phyloP scores from a whole-genome alignment of 1,140 invertebrate species.

The Drosophila kepulauana region DNA sequence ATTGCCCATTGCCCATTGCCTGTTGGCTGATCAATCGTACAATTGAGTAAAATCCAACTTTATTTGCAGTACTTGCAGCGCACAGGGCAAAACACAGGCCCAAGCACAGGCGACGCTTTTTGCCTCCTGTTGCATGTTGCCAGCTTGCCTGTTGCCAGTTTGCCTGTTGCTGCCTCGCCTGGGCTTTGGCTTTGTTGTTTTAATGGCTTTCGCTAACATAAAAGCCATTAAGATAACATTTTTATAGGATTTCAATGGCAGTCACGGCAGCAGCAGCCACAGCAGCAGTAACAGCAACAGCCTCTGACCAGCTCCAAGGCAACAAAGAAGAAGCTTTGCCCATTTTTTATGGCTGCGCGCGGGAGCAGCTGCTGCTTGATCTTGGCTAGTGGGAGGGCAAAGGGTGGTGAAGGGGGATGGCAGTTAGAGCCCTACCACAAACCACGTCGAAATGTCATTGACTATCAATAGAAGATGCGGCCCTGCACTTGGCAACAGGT shows the following conservation, averaged over 20 bases:
- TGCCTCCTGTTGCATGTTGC: constrained; percentile 50
- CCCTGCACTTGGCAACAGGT: constrained; percentile 62
- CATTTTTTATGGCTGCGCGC: constrained; percentile 72
- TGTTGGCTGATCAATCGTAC: constrained; percentile 79
- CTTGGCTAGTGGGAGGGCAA: not conserved
- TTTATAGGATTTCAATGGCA: constrained; percentile 84
- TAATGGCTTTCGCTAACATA: constrained; percentile 84
- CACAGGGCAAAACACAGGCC: constrained; percentile 47
- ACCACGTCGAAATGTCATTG: constrained; percentile 82
- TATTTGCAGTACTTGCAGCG: constrained; percentile 76
- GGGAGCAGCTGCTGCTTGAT: constrained; percentile 35
- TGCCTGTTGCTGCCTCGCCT: constrained; percentile 43
- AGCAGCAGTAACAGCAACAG: constrained; percentile 34
- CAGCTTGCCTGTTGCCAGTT: constrained; percentile 42
- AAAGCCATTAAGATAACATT: constrained; percentile 85
- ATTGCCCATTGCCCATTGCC: constrained; percentile 52
- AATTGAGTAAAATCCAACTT: constrained; percentile 82
- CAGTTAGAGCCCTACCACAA: constrained; percentile 67
- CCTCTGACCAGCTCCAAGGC: constrained; percentile 35
- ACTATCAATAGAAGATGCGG: constrained; percentile 81
- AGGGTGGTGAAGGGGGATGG: not conserved
- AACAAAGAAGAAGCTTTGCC: constrained; percentile 80
- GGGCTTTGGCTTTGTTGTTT: constrained; percentile 74
- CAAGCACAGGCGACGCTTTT: constrained; percentile 51
- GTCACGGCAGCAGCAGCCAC: constrained; percentile 66